Conservation (phyloP, 2,888 invertebrate genomes). For the Conus canariensis region DNA sequence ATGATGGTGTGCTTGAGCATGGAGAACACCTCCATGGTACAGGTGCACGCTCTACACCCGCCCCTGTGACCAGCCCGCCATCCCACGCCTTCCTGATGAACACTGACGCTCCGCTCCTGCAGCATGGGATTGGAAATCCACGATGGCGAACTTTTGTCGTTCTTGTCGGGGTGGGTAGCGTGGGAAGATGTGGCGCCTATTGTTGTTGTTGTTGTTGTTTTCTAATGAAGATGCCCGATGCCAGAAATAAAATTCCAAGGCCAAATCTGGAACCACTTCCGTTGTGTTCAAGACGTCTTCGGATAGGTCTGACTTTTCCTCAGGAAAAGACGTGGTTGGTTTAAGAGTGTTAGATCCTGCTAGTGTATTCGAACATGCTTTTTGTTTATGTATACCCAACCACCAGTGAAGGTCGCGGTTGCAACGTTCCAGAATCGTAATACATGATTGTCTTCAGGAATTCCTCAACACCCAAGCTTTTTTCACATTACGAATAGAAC, state of each 20-base stretch:
- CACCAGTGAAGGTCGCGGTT: no score
- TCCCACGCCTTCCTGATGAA: not conserved
- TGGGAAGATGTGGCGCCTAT: no score
- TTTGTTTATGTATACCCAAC: no score
- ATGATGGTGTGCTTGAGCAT: conserved; percentile 72
- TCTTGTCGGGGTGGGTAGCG: not conserved
- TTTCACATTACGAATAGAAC: no score
- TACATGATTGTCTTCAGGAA: no score
- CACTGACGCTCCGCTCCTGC: not conserved
- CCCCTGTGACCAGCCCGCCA: conserved; percentile 10
- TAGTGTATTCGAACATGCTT: no score
- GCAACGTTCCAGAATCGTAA: no score
- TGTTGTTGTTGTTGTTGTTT: not conserved
- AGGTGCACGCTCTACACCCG: conserved; percentile 54
- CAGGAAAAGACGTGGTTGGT: not conserved
- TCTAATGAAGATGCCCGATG: no score
- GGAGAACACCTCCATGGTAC: conserved; percentile 74
- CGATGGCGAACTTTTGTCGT: not conserved
- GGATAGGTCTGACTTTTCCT: not conserved
- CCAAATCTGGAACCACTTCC: not conserved
- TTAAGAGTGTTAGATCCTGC: no score
- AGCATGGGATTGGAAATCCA: not conserved
- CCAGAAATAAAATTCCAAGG: not conserved
- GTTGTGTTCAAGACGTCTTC: not conserved
- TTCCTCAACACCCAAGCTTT: no score